Percentiles rank a stretch among this genome's conserved stretches.
These are phyloP conservation scores for Griposia aprilina DNA, from an alignment of 2,888 invertebrate species.

Conservation along the genomic window DNA sequence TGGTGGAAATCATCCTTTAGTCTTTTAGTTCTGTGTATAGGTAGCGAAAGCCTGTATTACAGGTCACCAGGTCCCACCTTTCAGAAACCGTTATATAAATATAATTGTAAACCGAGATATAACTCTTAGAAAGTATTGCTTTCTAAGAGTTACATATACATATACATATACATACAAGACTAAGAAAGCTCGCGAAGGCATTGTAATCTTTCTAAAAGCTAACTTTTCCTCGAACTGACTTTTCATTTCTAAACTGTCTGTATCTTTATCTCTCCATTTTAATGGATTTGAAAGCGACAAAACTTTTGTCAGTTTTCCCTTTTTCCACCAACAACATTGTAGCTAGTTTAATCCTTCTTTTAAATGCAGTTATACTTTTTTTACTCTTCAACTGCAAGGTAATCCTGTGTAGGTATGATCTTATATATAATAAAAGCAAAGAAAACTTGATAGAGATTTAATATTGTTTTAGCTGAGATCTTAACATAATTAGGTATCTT, in stretches of 20 bases:
- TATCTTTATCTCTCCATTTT: not conserved
- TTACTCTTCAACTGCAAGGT: not conserved
- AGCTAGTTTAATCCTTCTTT: not conserved
- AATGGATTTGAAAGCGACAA: constrained; percentile 10
- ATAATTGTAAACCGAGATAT: not conserved
- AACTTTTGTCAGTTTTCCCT: not conserved
- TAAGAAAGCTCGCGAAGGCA: not conserved
- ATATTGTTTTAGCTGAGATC: constrained; percentile 13
- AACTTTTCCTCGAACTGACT: not conserved
- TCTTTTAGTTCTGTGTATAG: not conserved
- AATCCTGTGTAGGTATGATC: constrained; percentile 17
- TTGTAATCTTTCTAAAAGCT: not conserved
- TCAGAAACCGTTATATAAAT: not conserved
- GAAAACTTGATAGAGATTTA: constrained; percentile 7
- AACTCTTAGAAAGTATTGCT: not conserved
- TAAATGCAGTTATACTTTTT: not conserved
- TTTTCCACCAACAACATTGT: not conserved
- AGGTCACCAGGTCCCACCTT: not conserved
- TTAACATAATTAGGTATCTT: constrained; percentile 19
- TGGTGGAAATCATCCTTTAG: not conserved
- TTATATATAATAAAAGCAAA: constrained; percentile 21
- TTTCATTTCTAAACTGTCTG: not conserved
- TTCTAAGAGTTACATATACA: too few species aligned
- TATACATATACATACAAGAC: not conserved
- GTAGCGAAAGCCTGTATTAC: not conserved